Conservation (phyloP, 2,113 vertebrate genomes). For the Cyprinodon brontotheroides region DNA sequence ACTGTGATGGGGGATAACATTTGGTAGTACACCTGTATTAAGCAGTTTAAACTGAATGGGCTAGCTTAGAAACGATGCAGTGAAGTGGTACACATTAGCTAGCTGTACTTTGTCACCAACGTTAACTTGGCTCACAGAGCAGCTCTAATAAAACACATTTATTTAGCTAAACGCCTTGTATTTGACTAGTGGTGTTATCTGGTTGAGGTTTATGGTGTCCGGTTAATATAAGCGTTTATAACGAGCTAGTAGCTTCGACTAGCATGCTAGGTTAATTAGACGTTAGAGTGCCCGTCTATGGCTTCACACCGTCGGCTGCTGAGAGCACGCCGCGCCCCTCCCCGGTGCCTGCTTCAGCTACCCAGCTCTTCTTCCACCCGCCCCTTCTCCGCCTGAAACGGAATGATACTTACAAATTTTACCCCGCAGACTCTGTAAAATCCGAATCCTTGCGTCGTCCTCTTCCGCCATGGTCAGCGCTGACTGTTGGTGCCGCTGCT, state of each 20-base stretch:
- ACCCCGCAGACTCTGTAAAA: conserved; percentile 86
- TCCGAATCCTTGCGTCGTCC: conserved; percentile 81
- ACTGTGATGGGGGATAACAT: not conserved
- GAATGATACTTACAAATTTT: conserved; percentile 86
- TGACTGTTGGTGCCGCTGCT: conserved; percentile 63
- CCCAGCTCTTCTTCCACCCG: conserved; percentile 24
- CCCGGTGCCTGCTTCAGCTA: conserved; percentile 49
- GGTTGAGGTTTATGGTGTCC: not conserved
- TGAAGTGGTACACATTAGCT: conserved; percentile 31
- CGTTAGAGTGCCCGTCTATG: conserved; percentile 44
- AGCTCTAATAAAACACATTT: not conserved
- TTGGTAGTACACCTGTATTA: conserved; percentile 22
- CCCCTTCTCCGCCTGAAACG: not conserved
- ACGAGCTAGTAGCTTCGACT: conserved; percentile 44
- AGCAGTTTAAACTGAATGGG: conserved; percentile 29
- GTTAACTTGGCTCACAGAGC: conserved; percentile 5
- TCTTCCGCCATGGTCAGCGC: conserved; percentile 85
- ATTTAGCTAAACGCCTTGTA: not conserved
- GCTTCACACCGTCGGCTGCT: conserved; percentile 46
- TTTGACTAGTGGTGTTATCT: too few relatives aligned
- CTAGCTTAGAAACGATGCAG: conserved; percentile 23
- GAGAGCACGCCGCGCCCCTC: conserved; percentile 77
- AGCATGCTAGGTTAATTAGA: conserved; percentile 65
- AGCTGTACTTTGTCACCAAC: conserved; percentile 32
- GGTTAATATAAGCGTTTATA: conserved; percentile 57